Evolutionary conservation across 2,888 invertebrate genomes (phyloP), one percentile per base, ranked within the genome.

Genomic region (Sturmia bella): DNA sequence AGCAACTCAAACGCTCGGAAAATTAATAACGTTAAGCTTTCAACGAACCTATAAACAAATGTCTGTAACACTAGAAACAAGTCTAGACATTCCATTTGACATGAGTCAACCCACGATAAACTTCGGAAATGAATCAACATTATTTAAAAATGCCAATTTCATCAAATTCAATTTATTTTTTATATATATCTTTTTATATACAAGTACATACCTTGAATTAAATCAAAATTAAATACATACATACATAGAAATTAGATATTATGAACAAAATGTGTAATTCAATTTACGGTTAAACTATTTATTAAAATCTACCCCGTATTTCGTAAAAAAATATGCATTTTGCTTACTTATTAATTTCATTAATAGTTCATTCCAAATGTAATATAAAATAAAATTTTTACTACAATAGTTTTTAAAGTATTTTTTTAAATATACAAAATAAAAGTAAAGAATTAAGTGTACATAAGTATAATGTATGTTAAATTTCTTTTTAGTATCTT

Each of bases 151-250:
- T 32, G 32, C 7, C 1, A 32, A 7, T 39, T 9, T 41, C 50
- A 59, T 59, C 21, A 63, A 45, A 41, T 57, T 64, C 27, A 54
- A 37, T 68, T 68, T 73, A 66, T 78, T 66, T 69, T 24, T 50
- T 43, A 57, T 41, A 50, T 43, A 57, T 41, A 50, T 11, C 11
- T 68, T 68, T 77, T 61, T 69, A 68, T 80, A 50, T 73, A 59
- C 68, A 81, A 59, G 56, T 81, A 68, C 50, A 61, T 81, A 68
- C 50, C 41, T 73, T 52, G 50, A 77, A 43, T 68, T 64, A 57
- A 43, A 50, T 81, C 3, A 32, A 32, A 32, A 7, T 32, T 32
- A 32, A 43, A 43, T 43, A 43, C 43, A 43, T 43, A 43, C 43
- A 43, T 43, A 43, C 3, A 43, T 43, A 43, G n/a, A 15, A n/a